Evolutionary conservation across 2,113 vertebrate genomes (phyloP).

Genomic region (Anoura caudifer): DNA sequence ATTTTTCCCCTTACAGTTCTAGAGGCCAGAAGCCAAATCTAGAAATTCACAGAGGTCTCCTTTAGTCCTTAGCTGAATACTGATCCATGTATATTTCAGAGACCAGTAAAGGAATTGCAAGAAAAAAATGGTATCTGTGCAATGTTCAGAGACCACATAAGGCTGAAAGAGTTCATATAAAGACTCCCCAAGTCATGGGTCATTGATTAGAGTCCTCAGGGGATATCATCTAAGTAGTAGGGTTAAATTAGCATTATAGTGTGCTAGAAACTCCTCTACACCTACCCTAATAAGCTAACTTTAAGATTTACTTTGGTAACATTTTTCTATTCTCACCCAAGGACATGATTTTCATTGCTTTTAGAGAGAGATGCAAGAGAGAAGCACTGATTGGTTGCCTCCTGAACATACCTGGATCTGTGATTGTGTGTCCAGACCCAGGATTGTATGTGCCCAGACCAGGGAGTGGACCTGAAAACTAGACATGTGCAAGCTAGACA

Average conservation of each 20-base stretch:
- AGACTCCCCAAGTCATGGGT: background rate
- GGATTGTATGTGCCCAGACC: no score
- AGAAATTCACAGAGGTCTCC: background rate
- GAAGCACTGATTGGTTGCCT: no score
- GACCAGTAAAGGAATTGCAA: background rate
- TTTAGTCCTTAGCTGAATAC: background rate
- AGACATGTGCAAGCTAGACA: no score
- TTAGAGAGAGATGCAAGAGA: no score
- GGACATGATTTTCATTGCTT: no score
- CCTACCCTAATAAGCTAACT: constrained; percentile 8
- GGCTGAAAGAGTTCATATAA: background rate
- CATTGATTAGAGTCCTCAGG: background rate
- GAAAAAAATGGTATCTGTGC: background rate
- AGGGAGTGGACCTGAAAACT: no score
- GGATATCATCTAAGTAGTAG: background rate
- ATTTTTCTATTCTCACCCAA: constrained; percentile 60
- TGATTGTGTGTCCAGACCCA: no score
- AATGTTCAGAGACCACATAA: background rate
- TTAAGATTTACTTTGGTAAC: constrained; percentile 83
- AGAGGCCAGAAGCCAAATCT: background rate
- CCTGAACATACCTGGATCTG: no score
- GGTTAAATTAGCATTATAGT: background rate
- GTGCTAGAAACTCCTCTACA: background rate
- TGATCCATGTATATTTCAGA: background rate
- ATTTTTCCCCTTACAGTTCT: background rate